Evolutionary conservation across 2,113 vertebrate genomes (phyloP).

Genomic region (Callipepla squamata): DNA sequence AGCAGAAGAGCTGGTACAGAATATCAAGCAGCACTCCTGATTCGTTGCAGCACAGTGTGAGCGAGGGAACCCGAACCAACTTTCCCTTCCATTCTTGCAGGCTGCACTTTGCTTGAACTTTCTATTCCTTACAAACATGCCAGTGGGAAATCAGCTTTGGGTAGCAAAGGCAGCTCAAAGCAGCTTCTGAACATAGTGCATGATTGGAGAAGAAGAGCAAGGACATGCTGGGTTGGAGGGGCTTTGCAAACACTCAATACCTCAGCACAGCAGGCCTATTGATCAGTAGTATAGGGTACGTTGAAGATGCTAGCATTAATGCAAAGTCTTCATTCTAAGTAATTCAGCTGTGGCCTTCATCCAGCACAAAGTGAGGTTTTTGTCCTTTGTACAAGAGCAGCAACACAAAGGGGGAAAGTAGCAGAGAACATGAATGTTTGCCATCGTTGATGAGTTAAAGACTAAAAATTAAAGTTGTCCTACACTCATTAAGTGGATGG

Average conservation of each 20-base stretch:
- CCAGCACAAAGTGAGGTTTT: neutral
- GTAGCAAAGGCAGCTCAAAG: neutral
- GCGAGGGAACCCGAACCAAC: neutral
- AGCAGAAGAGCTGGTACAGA: conserved; percentile 29
- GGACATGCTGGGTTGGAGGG: neutral
- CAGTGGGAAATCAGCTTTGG: neutral
- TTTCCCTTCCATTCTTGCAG: neutral
- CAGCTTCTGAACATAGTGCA: conserved; percentile 26
- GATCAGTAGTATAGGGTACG: neutral
- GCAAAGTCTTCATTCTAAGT: conserved; percentile 12
- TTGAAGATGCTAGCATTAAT: neutral
- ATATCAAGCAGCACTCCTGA: conserved; percentile 26
- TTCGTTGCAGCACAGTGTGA: neutral
- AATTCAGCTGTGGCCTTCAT: neutral
- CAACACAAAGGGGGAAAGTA: neutral
- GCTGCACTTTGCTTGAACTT: neutral
- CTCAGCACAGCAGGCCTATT: conserved; percentile 15
- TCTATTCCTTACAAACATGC: neutral
- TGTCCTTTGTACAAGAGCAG: neutral
- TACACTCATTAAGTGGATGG: neutral
- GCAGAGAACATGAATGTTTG: neutral
- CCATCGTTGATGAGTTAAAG: neutral
- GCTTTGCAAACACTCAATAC: conserved; percentile 48
- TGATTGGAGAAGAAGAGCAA: neutral
- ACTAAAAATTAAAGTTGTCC: neutral